A percentile compares a stretch with the other conserved stretches of the same genome.
phyloP scores from a whole-genome alignment of 2,113 vertebrate genomes.

The Epinephelus fuscoguttatus region DNA sequence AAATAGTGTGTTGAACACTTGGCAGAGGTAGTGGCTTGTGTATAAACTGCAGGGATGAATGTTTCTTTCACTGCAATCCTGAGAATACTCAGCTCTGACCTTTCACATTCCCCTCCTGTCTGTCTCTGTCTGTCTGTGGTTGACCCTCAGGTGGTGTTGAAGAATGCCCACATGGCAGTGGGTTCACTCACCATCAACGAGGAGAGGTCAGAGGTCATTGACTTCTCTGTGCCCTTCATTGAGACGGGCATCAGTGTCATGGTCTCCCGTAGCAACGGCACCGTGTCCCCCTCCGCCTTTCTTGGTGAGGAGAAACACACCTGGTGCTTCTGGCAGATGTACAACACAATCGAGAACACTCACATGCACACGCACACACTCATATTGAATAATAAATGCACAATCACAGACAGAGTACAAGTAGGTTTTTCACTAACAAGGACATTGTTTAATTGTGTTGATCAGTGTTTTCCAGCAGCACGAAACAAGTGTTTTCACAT shows the following conservation, averaged over 20 bases:
- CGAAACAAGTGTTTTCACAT: not conserved
- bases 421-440: not conserved
- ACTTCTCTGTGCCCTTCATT: constrained; percentile 99
- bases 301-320: constrained; percentile 86
- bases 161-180: constrained; percentile 98
- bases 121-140: constrained; percentile 8
- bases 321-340: constrained; percentile 41
- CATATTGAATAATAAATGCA: constrained; percentile 2
- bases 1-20: not conserved
- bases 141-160: constrained; percentile 91
- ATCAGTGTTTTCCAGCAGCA: not conserved
- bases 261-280: constrained; percentile 99
- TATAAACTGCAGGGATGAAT: not conserved
- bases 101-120: constrained; percentile 18
- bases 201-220: constrained; percentile 97
- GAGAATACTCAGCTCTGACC: constrained; percentile 9
- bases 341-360: not conserved
- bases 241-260: constrained; percentile 99
- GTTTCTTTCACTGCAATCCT: not conserved
- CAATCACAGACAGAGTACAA: not conserved
- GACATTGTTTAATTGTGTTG: not conserved
- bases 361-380: not conserved
- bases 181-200: constrained; percentile 98
- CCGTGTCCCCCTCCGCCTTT: constrained; percentile 98
- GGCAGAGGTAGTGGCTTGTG: not conserved